Evolutionary conservation across 2,888 invertebrate genomes (phyloP), one percentile per base, ranked within the genome.

Genomic region (Sinhomidia bicolor): DNA sequence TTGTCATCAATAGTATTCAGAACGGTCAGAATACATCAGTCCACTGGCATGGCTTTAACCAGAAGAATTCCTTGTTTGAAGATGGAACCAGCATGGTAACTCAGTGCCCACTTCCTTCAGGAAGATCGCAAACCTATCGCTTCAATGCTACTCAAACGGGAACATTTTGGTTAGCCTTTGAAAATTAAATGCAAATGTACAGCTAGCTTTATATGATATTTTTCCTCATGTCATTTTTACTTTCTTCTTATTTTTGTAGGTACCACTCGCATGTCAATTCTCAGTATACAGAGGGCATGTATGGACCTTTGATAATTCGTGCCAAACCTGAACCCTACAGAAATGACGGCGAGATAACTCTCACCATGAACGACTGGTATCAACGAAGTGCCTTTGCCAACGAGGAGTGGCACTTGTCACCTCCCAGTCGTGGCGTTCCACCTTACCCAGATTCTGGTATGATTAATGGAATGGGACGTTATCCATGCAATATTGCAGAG

Each of bases 21-120:
- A 90, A 91, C 47, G 83, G 89, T 9, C 91, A 91, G 76, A 90
- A 90, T 20, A 86, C 88, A 23, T 84, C 87, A 0, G 60, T 91
- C 0, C 91, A 91, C 47, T 91, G 91, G 91, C 91, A 91, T 44
- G 91, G 91, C 1, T 86, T 91, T 26, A 29, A 81, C 5, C 85
- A 86, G 62, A 79, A 41, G 9, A 79, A 80, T 0, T 60, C 89
- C 0, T 51, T 47, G 3, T 92, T 90, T 68, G 89, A 92, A 17
- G 91, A 92, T 79, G 91, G 91, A 17, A 74, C 90, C 0, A 89
- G 60, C 23, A 65, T 54, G 23, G 85, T 92, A 0, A 84, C 79
- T 12, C 91, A 92, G 36, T 92, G 91, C 74, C 91, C 91, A 2
- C n/a, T 91, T 0, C 78, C 76, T 14, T 0, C 14, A 5, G 90